Conservation (phyloP, 1,140 invertebrate genomes). For the Triops cancriformis region DNA sequence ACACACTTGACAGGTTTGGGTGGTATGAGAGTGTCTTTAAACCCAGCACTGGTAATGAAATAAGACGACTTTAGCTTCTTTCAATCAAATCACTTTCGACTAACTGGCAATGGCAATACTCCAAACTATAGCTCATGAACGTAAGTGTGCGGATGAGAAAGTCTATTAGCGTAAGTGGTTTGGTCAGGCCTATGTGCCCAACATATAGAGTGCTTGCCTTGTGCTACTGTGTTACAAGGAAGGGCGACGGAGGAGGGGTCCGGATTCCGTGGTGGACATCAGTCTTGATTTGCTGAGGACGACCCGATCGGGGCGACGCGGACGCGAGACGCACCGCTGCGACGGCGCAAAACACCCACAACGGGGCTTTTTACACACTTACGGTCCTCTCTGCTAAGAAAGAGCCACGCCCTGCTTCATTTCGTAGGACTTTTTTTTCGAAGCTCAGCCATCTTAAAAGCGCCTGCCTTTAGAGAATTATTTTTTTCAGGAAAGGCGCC, state of each 20-base stretch:
- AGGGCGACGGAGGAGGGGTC: slow-evolving; percentile 2
- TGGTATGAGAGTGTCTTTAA: neutral
- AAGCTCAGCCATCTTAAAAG: neutral
- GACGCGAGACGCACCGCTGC: neutral
- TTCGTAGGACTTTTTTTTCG: neutral
- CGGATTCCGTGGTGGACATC: slow-evolving; percentile 7
- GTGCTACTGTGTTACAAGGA: neutral
- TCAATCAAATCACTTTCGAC: neutral
- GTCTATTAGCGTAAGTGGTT: slow-evolving; percentile 13
- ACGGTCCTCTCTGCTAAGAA: neutral
- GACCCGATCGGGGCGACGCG: neutral
- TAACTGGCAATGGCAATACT: neutral
- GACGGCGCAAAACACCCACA: slow-evolving; percentile 12
- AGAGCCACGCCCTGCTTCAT: neutral
- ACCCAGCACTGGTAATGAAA: neutral
- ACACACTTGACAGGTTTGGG: neutral
- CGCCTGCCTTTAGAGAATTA: neutral
- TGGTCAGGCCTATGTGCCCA: slow-evolving; percentile 8
- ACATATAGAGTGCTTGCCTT: slow-evolving; percentile 3
- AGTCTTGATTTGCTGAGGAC: slow-evolving; percentile 8
- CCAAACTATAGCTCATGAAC: slow-evolving; percentile 1
- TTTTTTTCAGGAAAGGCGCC: neutral
- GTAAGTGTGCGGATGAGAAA: slow-evolving; percentile 9
- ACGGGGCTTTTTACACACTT: neutral
- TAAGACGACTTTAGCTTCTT: neutral